A percentile compares a stretch with the other conserved stretches of the same genome.
phyloP scores from a whole-genome alignment of 2,888 invertebrate species.

The Spodoptera littoralis region DNA sequence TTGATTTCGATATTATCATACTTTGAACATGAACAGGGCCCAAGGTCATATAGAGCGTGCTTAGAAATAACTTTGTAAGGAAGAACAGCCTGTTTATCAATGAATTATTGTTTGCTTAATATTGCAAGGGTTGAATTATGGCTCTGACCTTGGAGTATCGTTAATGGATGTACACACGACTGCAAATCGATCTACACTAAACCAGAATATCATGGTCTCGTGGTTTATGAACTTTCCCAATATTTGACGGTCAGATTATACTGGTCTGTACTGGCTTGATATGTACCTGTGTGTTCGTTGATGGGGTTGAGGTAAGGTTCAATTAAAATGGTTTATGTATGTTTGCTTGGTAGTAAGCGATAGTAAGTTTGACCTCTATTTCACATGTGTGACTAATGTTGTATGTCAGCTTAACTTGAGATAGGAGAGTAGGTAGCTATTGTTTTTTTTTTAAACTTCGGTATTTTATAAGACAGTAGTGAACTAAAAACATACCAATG shows the following conservation, averaged over 20 bases:
- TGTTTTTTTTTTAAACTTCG: no score
- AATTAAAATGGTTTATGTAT: no score
- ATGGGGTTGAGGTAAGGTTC: neutral
- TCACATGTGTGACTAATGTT: no score
- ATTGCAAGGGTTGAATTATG: no score
- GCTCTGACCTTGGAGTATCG: no score
- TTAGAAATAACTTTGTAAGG: conserved; percentile 35
- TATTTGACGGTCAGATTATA: neutral
- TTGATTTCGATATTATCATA: conserved; percentile 53
- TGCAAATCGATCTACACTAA: neutral
- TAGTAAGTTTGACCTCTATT: no score
- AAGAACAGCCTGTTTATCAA: conserved; percentile 8
- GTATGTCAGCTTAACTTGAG: neutral
- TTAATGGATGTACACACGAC: no score
- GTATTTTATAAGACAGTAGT: no score
- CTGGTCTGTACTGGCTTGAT: neutral
- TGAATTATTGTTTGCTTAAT: conserved; percentile 20
- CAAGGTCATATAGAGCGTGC: conserved; percentile 25
- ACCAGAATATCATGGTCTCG: neutral
- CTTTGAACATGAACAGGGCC: conserved; percentile 42
- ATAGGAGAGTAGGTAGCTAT: conserved; percentile 1
- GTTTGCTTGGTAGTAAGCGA: no score
- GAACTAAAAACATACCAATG: no score
- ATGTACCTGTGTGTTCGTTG: neutral
- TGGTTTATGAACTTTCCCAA: no score